A percentile compares a stretch with the other conserved stretches of the same genome.
phyloP scores from a whole-genome alignment of 2,888 invertebrate species.

The Catocala fraxini region DNA sequence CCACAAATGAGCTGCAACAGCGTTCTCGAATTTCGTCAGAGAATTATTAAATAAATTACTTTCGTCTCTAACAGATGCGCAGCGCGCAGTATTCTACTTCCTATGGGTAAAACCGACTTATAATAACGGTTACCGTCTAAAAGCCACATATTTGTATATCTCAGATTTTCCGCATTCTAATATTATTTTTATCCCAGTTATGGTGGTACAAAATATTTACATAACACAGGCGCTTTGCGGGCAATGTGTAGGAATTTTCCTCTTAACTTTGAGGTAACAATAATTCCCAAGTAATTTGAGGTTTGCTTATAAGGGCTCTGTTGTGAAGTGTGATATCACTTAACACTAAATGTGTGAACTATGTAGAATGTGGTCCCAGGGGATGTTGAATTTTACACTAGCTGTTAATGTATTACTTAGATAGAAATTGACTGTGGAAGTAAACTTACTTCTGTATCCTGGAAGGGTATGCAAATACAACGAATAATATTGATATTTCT shows the following conservation, averaged over 20 bases:
- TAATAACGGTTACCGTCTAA: neutral
- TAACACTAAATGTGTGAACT: constrained; percentile 10
- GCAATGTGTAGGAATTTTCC: constrained; percentile 7
- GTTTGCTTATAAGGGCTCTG: constrained; percentile 4
- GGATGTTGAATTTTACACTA: constrained; percentile 1
- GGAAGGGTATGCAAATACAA: too few species aligned
- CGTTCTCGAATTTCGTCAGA: too few species aligned
- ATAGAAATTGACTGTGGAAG: too few species aligned
- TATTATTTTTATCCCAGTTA: neutral
- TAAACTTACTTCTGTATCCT: too few species aligned
- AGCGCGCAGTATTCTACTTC: too few species aligned
- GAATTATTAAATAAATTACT: too few species aligned
- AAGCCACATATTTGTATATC: neutral
- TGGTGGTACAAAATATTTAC: neutral
- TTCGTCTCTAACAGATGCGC: too few species aligned
- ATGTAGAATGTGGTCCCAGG: constrained; percentile 5
- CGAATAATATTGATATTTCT: too few species aligned
- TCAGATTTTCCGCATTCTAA: constrained; percentile 5
- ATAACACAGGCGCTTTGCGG: constrained; percentile 3
- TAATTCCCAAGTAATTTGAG: constrained; percentile 13
- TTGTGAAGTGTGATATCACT: constrained; percentile 8
- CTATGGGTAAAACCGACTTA: too few species aligned
- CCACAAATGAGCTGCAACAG: too few species aligned
- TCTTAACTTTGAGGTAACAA: constrained; percentile 7
- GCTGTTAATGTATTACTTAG: too few species aligned